Conservation (phyloP, 2,797 vertebrate genomes). For the Sebastes glaucus region DNA sequence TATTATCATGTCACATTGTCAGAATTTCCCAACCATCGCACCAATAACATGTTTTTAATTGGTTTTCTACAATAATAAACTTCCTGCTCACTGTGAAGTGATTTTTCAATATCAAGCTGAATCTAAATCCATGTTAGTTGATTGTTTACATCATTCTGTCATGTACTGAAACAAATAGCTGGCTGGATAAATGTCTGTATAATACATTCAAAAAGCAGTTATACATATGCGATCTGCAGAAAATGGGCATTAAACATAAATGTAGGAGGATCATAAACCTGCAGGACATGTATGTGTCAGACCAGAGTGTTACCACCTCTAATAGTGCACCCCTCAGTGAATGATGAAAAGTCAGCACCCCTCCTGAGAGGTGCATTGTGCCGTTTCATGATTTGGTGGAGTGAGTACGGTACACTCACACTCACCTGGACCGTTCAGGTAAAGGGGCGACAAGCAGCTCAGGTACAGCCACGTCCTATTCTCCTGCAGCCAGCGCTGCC, state of each 20-base stretch:
- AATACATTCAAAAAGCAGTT: background rate
- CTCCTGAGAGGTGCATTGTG: conserved; percentile 5
- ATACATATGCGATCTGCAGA: background rate
- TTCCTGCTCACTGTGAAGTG: background rate
- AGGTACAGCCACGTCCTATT: conserved; percentile 84
- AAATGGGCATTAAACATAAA: background rate
- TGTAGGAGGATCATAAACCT: background rate
- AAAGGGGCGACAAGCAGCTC: conserved; percentile 82
- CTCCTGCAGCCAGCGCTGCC: conserved; percentile 83
- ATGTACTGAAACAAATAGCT: background rate
- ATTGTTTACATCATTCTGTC: background rate
- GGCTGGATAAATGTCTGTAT: background rate
- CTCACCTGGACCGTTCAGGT: conserved; percentile 79
- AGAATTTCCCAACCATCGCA: background rate
- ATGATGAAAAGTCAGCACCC: conserved; percentile 11
- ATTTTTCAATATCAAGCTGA: background rate
- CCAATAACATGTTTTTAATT: background rate
- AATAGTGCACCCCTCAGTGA: background rate
- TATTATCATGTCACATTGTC: background rate
- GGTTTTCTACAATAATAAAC: background rate
- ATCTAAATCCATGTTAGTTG: background rate
- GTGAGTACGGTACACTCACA: conserved; percentile 69
- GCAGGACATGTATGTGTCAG: background rate
- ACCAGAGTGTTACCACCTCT: background rate
- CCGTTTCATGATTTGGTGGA: conserved; percentile 46